These are phyloP conservation scores for Silurus aristotelis DNA, from an alignment of 2,797 vertebrate species.

Conservation along the genomic window DNA sequence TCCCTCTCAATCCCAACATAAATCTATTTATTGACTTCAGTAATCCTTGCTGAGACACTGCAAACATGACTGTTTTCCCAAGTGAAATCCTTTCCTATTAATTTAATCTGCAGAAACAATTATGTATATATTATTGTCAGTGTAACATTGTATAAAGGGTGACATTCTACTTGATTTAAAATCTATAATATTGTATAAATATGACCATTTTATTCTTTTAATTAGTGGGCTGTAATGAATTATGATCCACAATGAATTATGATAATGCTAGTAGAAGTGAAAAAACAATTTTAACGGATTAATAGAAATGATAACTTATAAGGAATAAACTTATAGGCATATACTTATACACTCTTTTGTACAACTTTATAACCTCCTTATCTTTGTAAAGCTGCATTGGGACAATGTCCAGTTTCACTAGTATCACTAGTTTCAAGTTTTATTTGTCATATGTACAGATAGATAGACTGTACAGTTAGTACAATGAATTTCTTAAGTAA, in stretches of 20 bases:
- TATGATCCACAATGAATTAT: neutral
- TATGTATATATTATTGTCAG: neutral
- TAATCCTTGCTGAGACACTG: constrained; percentile 49
- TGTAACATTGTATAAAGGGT: neutral
- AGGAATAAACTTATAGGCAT: no score
- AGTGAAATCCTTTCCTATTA: constrained; percentile 17
- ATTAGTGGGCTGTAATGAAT: neutral
- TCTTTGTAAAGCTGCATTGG: no score
- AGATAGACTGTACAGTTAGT: no score
- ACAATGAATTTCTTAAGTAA: no score
- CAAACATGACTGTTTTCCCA: constrained; percentile 32
- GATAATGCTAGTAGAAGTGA: neutral
- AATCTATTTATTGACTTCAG: constrained; percentile 61
- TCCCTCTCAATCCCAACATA: constrained; percentile 59
- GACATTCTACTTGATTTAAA: neutral
- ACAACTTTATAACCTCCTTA: no score
- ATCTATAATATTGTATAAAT: neutral
- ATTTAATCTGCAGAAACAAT: constrained; percentile 12
- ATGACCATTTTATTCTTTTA: neutral
- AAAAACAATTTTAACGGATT: neutral
- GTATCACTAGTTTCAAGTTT: no score
- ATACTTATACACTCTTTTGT: no score
- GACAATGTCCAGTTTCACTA: no score
- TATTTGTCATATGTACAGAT: no score
- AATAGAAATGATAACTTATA: no score